These are phyloP conservation scores for Ceyx melanurus DNA, from an alignment of 2,113 vertebrate species.

Conservation along the genomic window DNA sequence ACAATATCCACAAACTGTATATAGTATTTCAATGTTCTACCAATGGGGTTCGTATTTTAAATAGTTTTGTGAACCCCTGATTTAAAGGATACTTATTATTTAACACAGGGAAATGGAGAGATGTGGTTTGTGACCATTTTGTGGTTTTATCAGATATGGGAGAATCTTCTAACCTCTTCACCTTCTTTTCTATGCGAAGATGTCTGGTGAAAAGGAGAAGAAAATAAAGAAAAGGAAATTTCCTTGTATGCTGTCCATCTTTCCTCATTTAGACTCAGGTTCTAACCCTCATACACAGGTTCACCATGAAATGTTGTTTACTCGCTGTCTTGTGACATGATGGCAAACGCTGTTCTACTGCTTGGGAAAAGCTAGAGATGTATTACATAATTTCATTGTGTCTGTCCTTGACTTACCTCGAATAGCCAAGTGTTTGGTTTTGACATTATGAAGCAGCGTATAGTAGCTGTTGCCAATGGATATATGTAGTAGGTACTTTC, in stretches of 20 bases:
- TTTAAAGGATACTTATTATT: neutral
- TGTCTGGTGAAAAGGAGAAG: neutral
- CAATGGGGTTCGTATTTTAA: neutral
- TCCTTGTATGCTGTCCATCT: neutral
- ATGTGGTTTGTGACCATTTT: neutral
- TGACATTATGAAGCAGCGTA: neutral
- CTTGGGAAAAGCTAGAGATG: neutral
- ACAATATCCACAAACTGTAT: neutral
- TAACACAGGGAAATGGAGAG: neutral
- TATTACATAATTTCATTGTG: neutral
- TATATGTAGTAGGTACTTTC: neutral
- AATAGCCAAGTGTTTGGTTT: neutral
- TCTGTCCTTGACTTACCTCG: neutral
- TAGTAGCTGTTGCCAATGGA: neutral
- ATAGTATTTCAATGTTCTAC: neutral
- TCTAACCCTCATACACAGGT: neutral
- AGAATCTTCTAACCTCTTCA: neutral
- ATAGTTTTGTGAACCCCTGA: neutral
- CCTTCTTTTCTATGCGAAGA: neutral
- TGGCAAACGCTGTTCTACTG: neutral
- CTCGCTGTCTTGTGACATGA: neutral
- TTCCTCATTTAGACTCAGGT: neutral
- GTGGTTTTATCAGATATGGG: neutral
- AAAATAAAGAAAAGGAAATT: neutral
- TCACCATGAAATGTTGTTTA: neutral